Evolutionary conservation across 2,797 vertebrate species (phyloP).

Genomic region (Zalophus californianus): DNA sequence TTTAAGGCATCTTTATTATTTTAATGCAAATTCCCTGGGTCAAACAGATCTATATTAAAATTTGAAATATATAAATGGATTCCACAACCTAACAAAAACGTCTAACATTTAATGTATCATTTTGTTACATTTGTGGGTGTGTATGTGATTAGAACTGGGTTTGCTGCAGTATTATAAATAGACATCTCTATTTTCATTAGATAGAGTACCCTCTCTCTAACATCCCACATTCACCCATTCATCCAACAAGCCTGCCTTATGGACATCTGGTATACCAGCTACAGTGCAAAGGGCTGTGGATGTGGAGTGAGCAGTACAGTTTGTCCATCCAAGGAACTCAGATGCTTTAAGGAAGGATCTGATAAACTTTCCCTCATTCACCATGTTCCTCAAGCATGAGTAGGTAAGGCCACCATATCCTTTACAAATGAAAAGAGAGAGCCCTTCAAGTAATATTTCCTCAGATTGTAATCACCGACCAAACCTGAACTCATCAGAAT

Average conservation of each 20-base stretch:
- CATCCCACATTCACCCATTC: not conserved
- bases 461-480: not conserved
- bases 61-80: not conserved
- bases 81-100: not conserved
- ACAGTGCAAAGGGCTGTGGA: too few species aligned
- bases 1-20: not conserved
- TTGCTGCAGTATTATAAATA: not conserved
- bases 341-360: not conserved
- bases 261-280: too few species aligned
- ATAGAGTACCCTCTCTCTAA: not conserved
- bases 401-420: not conserved
- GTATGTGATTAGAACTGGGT: not conserved
- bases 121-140: not conserved
- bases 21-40: not conserved
- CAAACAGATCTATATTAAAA: not conserved
- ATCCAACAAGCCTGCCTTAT: not conserved
- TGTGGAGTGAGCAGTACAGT: not conserved
- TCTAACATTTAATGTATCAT: not conserved
- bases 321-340: not conserved
- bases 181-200: not conserved
- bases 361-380: not conserved
- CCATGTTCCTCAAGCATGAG: not conserved
- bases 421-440: conserved; percentile 7
- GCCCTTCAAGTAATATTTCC: not conserved
- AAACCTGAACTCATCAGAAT: conserved; percentile 14